Base-by-base conservation (phyloP, 2,113 vertebrate species). In the Amblyopsis rosae region DNA sequence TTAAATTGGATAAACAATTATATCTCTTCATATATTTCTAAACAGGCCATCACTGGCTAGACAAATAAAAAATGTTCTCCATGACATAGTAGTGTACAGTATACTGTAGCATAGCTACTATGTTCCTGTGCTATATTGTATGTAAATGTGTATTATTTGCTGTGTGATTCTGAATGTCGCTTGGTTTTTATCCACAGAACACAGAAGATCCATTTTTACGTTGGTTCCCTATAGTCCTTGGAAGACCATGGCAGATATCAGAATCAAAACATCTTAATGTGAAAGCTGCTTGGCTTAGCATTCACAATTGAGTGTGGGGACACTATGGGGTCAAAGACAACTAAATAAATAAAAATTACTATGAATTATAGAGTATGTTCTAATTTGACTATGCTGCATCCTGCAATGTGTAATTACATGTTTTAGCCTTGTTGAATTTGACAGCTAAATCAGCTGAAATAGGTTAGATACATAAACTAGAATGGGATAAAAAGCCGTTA, bases 371-470 rank as follows among this genome's bases (percentile, higher is more conserved):
- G 3, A 51, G 3, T 15, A 26, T 12, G 49, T 4, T 51, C 9
- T 41, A 11, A 51, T 26, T 26, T 26, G 26, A 26, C 26, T 26
- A 26, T 26, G 26, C 26, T 26, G 26, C 26, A 19, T 80, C 64
- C 81, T 65, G 74, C 79, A 81, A 71, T 69, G 74, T 60, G 72
- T 55, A 13, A 59, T 56, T 59, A 49, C 65, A 12, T 84, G 63
- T 84, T 86, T 84, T 74, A 65, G 76, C 67, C 80, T 79, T 65
- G 13, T 73, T 65, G 79, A 72, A 78, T 79, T 85, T 67, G 69
- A 72, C 77, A 86, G 83, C 77, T 88, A 88, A 87, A 89, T 84
- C 83, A 72, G 77, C 70, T 84, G 74, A 12, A 26, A 89, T 88
- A 86, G 79, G 85, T 87, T 86, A 82, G 76, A 82, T 69, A 66